phyloP scores from a whole-genome alignment of 2,797 vertebrate genomes.

The Spheniscus humboldti region DNA sequence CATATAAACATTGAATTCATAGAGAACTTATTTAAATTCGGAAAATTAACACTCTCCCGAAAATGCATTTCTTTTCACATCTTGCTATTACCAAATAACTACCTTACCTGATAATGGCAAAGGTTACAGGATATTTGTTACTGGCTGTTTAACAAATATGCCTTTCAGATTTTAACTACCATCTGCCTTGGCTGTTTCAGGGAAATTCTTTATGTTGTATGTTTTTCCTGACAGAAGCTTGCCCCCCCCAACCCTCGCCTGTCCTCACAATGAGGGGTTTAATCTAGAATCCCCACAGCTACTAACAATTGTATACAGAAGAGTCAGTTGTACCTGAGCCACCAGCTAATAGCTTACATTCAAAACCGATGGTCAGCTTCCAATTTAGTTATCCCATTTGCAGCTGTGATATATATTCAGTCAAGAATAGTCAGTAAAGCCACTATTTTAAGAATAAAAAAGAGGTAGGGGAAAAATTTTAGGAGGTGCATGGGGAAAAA shows the following conservation, averaged over 20 bases:
- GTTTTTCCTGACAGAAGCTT: background rate
- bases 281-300: background rate
- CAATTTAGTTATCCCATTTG: background rate
- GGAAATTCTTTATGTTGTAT: background rate
- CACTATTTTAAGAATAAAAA: background rate
- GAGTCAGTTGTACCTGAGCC: background rate
- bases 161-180: background rate
- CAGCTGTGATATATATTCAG: background rate
- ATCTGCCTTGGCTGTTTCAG: background rate
- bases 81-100: background rate
- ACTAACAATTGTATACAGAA: background rate
- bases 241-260: background rate
- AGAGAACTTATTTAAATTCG: background rate
- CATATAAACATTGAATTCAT: background rate
- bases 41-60: background rate
- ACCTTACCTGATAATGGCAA: background rate
- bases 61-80: background rate
- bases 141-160: background rate
- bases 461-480: background rate
- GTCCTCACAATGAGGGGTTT: background rate
- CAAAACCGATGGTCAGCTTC: background rate
- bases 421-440: background rate
- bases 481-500: accelerated
- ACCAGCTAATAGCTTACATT: background rate
- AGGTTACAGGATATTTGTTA: background rate